Evolutionary conservation across 2,888 invertebrate species (phyloP), one percentile per base, ranked within the genome.

Genomic region (Danaus chrysippus): DNA sequence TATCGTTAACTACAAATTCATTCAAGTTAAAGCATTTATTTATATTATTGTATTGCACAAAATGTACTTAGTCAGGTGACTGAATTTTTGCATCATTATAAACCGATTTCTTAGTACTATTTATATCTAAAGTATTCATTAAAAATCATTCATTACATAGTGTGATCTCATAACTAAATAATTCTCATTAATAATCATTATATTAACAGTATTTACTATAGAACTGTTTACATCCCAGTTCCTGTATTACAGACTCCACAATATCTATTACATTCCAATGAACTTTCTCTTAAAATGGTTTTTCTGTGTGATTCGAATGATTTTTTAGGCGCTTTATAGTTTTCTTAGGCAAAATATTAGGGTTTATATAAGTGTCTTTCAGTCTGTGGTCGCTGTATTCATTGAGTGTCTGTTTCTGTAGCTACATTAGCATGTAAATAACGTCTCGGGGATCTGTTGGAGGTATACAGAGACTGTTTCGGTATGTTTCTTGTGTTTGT

Each of bases 51-150:
- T 84, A 80, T 81, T 88, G 90, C 90, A 90, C 90, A 90, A 90
- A 87, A 85, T 83, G 88, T 90, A 90, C 89, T 89, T 90, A 90
- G 83, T 79, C 78, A 76, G 79, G 81, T 77, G 81, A 78, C 76
- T 76, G 76, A 75, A 73, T 73, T 73, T 77, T 68, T 63, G 65
- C 63, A 74, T 68, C 63, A 72, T 76, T 78, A 76, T 49, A 49
- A 49, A 80, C 82, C 78, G 74, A 70, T 75, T 61, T 77, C 71
- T 76, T 80, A 80, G 64, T 79, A 77, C 68, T 57, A 75, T 73
- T 64, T 78, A 77, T 73, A 76, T 74, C 77, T 74, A 73, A 79
- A 76, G 75, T 72, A 77, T 84, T 79, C 77, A 82, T 82, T 73
- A 78, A 71, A 84, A 49, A 46, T 46, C 46, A 46, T 49, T 49